phyloP scores from a whole-genome alignment of 2,113 vertebrate genomes.

The Elanoides forficatus region DNA sequence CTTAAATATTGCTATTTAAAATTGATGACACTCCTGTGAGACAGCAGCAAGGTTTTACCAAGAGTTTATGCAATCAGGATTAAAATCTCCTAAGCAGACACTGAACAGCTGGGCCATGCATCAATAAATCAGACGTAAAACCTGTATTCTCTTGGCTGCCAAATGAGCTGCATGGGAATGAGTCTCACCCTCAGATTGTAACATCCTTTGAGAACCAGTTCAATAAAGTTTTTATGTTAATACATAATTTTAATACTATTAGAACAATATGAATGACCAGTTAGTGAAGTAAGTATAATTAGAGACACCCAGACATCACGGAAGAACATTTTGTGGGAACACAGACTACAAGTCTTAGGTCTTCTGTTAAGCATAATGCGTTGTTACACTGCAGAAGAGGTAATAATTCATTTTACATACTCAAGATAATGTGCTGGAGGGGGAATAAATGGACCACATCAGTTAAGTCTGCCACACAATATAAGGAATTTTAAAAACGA shows the following conservation, averaged over 20 bases:
- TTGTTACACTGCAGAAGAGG: not conserved
- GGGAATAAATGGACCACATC: slow-evolving; percentile 50
- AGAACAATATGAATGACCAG: not conserved
- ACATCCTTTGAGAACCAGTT: not conserved
- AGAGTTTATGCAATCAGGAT: not conserved
- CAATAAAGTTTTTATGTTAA: not conserved
- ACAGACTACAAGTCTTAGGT: not conserved
- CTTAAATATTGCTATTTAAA: not conserved
- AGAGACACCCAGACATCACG: not conserved
- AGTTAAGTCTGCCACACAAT: not conserved
- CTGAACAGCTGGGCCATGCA: slow-evolving; percentile 15
- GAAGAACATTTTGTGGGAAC: not conserved
- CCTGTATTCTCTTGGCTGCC: not conserved
- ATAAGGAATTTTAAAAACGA: slow-evolving; percentile 31
- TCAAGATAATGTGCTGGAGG: slow-evolving; percentile 36
- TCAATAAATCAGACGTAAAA: slow-evolving; percentile 5
- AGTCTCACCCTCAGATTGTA: not conserved
- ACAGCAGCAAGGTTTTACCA: not conserved
- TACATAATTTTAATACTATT: not conserved
- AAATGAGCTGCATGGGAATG: not conserved
- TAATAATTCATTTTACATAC: slow-evolving; percentile 54
- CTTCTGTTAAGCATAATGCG: not conserved
- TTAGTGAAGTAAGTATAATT: not conserved
- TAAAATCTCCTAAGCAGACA: slow-evolving; percentile 19
- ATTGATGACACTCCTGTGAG: not conserved